Conservation (phyloP, 2,888 invertebrate genomes). For the Trissolcus brochymenae region DNA sequence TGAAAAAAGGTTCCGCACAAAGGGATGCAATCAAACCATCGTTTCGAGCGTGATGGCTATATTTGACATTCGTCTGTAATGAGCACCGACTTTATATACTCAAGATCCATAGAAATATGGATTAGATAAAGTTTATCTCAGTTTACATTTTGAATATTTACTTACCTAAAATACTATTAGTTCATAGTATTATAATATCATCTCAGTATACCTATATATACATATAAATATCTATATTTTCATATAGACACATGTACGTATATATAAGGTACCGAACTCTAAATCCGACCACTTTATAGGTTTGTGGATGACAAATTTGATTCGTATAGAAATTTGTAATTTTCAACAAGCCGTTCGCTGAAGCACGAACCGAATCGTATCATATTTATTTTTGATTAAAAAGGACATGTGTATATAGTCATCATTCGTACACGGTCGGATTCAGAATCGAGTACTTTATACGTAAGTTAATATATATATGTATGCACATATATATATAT, state of each 20-base stretch:
- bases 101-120: slow-evolving; percentile 68
- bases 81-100: slow-evolving; percentile 59
- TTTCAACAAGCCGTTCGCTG: slow-evolving; percentile 15
- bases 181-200: slow-evolving; percentile 73
- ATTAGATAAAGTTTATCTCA: slow-evolving; percentile 66
- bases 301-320: slow-evolving; percentile 14
- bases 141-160: slow-evolving; percentile 59
- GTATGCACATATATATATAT: slow-evolving; percentile 23
- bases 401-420: slow-evolving; percentile 27
- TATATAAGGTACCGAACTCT: slow-evolving; percentile 39
- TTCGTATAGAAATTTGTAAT: slow-evolving; percentile 31
- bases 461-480: slow-evolving; percentile 22
- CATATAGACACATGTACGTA: slow-evolving; percentile 24
- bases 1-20: slow-evolving; percentile 55
- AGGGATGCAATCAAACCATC: slow-evolving; percentile 49
- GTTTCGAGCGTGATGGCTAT: slow-evolving; percentile 56
- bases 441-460: slow-evolving; percentile 47
- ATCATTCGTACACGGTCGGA: slow-evolving; percentile 19
- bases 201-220: slow-evolving; percentile 69
- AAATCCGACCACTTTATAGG: slow-evolving; percentile 23
- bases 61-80: slow-evolving; percentile 59
- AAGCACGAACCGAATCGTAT: slow-evolving; percentile 20
- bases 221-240: slow-evolving; percentile 34
- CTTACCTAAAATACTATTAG: slow-evolving; percentile 72
- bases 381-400: slow-evolving; percentile 19